Conservation (phyloP, 2,113 vertebrate genomes). For the Eulemur macaco region DNA sequence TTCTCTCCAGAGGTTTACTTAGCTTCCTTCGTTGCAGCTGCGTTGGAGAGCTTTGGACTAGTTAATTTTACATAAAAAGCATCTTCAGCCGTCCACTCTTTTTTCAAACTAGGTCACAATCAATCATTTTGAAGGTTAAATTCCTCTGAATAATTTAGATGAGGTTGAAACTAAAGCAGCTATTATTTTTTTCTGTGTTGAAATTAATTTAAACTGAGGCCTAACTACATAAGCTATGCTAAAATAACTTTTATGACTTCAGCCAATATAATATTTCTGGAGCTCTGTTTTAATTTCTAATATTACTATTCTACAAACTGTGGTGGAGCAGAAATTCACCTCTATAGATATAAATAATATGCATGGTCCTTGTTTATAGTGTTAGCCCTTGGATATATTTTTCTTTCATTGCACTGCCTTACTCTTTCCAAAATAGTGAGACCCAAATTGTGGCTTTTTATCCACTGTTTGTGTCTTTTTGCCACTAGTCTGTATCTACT, state of each 20-base stretch:
- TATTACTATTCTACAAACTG: not conserved
- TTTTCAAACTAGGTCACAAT: not conserved
- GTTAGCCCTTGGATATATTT: not conserved
- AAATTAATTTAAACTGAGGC: not conserved
- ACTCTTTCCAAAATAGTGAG: not conserved
- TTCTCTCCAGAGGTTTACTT: not conserved
- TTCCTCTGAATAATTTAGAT: slow-evolving; percentile 17
- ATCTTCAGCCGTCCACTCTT: not conserved
- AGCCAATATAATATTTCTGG: not conserved
- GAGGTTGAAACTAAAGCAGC: not conserved
- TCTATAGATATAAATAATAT: not conserved
- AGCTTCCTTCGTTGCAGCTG: not conserved
- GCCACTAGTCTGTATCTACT: not conserved
- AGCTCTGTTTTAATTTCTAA: not conserved
- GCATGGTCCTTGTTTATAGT: not conserved
- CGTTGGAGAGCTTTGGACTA: not conserved
- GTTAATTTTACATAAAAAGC: not conserved
- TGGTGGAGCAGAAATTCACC: not conserved
- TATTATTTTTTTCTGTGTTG: not conserved
- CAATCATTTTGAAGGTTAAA: slow-evolving; percentile 48
- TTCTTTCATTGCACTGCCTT: not conserved
- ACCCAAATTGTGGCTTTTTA: not conserved
- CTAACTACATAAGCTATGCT: not conserved
- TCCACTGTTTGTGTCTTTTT: not conserved
- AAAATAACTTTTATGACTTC: not conserved